Evolutionary conservation across 2,888 invertebrate genomes (phyloP).

Genomic region (Ormyrus pomaceus): DNA sequence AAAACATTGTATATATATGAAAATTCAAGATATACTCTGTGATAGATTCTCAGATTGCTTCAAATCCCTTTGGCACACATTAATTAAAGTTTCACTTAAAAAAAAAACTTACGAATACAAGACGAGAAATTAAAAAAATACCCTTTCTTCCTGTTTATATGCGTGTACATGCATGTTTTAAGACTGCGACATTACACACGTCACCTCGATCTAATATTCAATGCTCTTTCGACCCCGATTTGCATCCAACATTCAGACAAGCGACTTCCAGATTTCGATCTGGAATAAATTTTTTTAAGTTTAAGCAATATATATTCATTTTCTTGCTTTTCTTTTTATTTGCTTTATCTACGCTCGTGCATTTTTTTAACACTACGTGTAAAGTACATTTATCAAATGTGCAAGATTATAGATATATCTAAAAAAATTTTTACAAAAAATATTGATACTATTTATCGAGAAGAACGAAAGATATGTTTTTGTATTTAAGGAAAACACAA

Average conservation of each 20-base stretch:
- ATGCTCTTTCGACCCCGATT: slow-evolving; percentile 64
- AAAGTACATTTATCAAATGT: slow-evolving; percentile 47
- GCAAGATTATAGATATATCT: slow-evolving; percentile 21
- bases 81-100: slow-evolving; percentile 18
- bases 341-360: slow-evolving; percentile 19
- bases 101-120: slow-evolving; percentile 18
- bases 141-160: slow-evolving; percentile 6
- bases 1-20: not conserved
- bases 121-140: slow-evolving; percentile 16
- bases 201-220: slow-evolving; percentile 69
- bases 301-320: slow-evolving; percentile 33
- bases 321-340: not conserved
- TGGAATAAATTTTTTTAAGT: slow-evolving; percentile 46
- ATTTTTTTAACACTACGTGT: slow-evolving; percentile 21
- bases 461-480: too few species aligned
- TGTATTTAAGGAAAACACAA: not conserved
- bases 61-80: slow-evolving; percentile 53
- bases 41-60: slow-evolving; percentile 18
- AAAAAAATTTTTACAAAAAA: too few species aligned
- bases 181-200: slow-evolving; percentile 47
- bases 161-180: slow-evolving; percentile 41
- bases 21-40: slow-evolving; percentile 7
- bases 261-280: slow-evolving; percentile 49
- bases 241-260: slow-evolving; percentile 60
- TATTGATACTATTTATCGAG: too few species aligned